These are phyloP conservation scores for Osmerus eperlanus DNA, from an alignment of 2,113 vertebrate genomes.

Conservation along the genomic window DNA sequence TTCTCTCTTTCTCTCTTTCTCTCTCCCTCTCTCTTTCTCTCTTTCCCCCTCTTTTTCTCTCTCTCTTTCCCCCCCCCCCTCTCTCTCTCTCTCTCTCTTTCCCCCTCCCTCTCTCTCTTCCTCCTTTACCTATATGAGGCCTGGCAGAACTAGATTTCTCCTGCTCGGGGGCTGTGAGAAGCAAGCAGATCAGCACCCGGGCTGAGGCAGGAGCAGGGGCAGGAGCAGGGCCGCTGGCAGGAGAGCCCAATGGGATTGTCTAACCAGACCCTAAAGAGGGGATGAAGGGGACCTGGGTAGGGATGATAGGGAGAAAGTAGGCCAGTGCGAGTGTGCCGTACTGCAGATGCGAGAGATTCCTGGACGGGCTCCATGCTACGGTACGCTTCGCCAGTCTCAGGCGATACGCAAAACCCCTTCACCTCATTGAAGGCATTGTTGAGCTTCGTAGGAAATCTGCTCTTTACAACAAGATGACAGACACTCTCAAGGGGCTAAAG, in stretches of 20 bases:
- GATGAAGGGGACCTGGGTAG: constrained; percentile 43
- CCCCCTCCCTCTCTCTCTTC: too few relatives aligned
- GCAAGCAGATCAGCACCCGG: background rate
- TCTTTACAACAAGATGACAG: background rate
- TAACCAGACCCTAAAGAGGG: constrained; percentile 38
- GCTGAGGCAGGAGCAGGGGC: constrained; percentile 6
- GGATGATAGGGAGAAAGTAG: constrained; percentile 61
- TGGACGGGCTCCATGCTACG: constrained; percentile 40
- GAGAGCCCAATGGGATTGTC: constrained; percentile 8
- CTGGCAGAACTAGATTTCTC: background rate
- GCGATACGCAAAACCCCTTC: constrained; percentile 28
- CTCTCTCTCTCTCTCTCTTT: too few relatives aligned
- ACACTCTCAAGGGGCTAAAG: too few relatives aligned
- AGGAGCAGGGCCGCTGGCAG: constrained; percentile 16
- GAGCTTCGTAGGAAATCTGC: background rate
- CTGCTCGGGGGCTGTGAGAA: background rate
- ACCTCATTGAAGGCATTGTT: constrained; percentile 10
- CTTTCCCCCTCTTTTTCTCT: too few relatives aligned
- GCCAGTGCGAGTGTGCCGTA: constrained; percentile 43
- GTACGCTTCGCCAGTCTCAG: constrained; percentile 27
- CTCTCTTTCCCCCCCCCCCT: too few relatives aligned
- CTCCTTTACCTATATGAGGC: too few relatives aligned
- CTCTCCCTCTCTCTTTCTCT: too few relatives aligned
- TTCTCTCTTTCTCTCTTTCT: too few relatives aligned
- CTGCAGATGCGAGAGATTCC: constrained; percentile 48